Conservation (phyloP, 2,888 invertebrate genomes). For the Hoplodrina blanda region DNA sequence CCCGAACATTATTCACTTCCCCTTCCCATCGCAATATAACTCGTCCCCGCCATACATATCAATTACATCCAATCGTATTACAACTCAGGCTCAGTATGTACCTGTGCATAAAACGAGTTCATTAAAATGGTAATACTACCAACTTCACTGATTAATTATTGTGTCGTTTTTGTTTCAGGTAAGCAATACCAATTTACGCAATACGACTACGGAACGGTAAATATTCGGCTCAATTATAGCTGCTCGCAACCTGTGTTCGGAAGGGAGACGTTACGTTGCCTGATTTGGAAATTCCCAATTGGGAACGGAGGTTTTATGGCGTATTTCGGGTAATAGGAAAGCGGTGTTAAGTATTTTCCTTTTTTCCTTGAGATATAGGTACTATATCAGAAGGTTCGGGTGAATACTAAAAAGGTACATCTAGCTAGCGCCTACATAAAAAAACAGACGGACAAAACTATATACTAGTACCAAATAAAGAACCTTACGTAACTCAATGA, state of each 20-base stretch:
- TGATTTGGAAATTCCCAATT: slow-evolving; percentile 44
- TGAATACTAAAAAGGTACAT: background rate
- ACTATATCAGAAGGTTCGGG: background rate
- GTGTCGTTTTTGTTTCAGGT: slow-evolving; percentile 70
- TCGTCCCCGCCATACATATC: slow-evolving; percentile 18
- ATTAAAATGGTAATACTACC: slow-evolving; percentile 49
- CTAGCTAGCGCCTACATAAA: background rate
- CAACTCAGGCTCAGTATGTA: slow-evolving; percentile 15
- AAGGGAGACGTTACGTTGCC: slow-evolving; percentile 24
- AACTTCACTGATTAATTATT: slow-evolving; percentile 51
- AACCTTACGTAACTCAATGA: slow-evolving; percentile 37
- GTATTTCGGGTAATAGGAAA: slow-evolving; percentile 27
- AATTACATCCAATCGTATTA: slow-evolving; percentile 34
- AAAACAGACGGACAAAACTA: background rate
- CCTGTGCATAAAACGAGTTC: slow-evolving; percentile 16
- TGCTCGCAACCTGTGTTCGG: slow-evolving; percentile 29
- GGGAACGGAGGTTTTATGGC: slow-evolving; percentile 38
- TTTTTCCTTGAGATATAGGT: slow-evolving; percentile 3
- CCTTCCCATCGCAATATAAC: slow-evolving; percentile 1
- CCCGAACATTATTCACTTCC: slow-evolving; percentile 2
- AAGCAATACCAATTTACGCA: slow-evolving; percentile 59
- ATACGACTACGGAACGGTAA: slow-evolving; percentile 45
- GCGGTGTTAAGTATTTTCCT: slow-evolving; percentile 12
- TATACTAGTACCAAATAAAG: slow-evolving; percentile 11
- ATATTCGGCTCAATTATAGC: slow-evolving; percentile 51